Evolutionary conservation across 2,113 vertebrate genomes (phyloP).

Genomic region (Engraulis encrasicolus): DNA sequence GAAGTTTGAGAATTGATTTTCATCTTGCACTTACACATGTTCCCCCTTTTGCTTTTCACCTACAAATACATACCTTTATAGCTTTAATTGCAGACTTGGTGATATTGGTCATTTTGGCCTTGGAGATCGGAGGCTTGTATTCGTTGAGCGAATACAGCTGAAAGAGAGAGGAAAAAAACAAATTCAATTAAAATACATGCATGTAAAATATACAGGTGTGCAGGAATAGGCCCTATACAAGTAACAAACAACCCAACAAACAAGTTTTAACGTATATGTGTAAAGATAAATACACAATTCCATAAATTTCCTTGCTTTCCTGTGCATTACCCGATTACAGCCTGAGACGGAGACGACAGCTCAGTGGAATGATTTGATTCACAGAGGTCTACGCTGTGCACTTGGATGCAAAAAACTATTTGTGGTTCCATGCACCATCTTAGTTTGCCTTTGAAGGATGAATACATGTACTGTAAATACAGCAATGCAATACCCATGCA

Average conservation of each 20-base stretch:
- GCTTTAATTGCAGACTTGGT: slow-evolving; percentile 99
- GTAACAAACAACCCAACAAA: not conserved
- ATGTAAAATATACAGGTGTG: not conserved
- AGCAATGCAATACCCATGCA: too few species aligned
- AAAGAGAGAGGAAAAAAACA: slow-evolving; percentile 54
- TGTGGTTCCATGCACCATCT: too few species aligned
- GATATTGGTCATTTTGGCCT: slow-evolving; percentile 99
- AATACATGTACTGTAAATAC: too few species aligned
- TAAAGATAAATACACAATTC: too few species aligned
- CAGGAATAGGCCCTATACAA: not conserved
- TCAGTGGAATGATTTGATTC: too few species aligned
- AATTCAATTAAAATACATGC: slow-evolving; percentile 1
- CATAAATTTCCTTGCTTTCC: too few species aligned
- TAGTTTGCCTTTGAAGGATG: too few species aligned
- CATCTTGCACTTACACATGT: not conserved
- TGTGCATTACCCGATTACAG: too few species aligned
- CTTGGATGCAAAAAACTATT: too few species aligned
- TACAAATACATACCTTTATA: slow-evolving; percentile 91
- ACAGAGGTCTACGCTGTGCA: too few species aligned
- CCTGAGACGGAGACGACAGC: too few species aligned
- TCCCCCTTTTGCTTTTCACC: not conserved
- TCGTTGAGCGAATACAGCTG: slow-evolving; percentile 98
- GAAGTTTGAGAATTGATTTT: not conserved
- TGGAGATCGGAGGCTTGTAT: slow-evolving; percentile 99
- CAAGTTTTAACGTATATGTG: too few species aligned